Base-by-base conservation (phyloP, 2,113 vertebrate species). In the Dissostichus mawsoni region DNA sequence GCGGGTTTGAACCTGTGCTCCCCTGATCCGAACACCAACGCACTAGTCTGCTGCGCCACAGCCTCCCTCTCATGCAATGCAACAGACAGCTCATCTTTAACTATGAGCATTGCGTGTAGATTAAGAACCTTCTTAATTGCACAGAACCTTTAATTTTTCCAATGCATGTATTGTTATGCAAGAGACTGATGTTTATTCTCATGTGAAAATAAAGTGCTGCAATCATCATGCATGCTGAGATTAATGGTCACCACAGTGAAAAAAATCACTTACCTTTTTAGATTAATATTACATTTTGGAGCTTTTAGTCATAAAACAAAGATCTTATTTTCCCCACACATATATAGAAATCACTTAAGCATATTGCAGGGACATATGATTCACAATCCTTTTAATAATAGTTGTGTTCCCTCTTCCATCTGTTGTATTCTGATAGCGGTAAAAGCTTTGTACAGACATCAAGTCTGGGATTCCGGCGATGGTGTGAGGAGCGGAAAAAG, bases 161-260 rank as follows among this genome's bases (percentile, higher is more conserved):
- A 45, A 12, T 25, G 11, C 52, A 59, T 68, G 18, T 52, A 56
- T 65, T 73, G 18, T 87, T 83, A 74, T 41, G 41, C 72, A 72
- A 87, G 23, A 16, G 23, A 1, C 36, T 65, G 11, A 12, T 59
- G 44, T 56, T 23, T 44, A 6, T 61, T 41, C n/a, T 41, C 2
- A 25, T 20, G 20, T 64, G n/a, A 17, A 56, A 58, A 18, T 23
- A 72, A 14, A 55, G 12, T 16, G 20, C 36, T 48, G 23, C 70
- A 33, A n/a, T 50, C 25, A 66, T 48, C 18, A n/a, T 71, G n/a
- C 8, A 14, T n/a, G 33, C 59, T 41, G 36, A 9, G 59, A 62
- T 44, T n/a, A 62, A n/a, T 44, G n/a, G 11, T 36, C 58, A 41
- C 17, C 58, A 61, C 36, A 18, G 29, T 41, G 5, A 41, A 41